phyloP scores from a whole-genome alignment of 2,113 vertebrate species.

The Hoplias malabaricus region DNA sequence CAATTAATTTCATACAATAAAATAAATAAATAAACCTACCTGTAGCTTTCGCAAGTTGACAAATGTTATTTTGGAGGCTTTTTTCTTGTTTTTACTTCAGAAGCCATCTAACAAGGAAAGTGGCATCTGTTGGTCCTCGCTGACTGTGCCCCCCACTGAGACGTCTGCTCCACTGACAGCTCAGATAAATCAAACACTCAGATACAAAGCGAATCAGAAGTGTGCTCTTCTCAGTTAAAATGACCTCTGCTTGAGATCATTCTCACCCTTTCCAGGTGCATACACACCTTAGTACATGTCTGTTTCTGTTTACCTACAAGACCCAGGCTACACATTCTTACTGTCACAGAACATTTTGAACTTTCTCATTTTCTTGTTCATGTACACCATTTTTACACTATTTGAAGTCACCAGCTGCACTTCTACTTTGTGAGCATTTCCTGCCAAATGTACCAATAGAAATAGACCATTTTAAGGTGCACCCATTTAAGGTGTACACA shows the following conservation, averaged over 20 bases:
- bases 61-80: too few species aligned
- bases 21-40: too few species aligned
- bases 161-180: background rate
- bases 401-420: too few species aligned
- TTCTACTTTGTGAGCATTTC: too few species aligned
- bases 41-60: too few species aligned
- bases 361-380: too few species aligned
- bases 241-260: background rate
- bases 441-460: too few species aligned
- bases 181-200: slow-evolving; percentile 1
- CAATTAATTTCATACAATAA: too few species aligned
- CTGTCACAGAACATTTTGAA: too few species aligned
- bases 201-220: slow-evolving; percentile 1
- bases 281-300: background rate
- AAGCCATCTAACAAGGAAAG: slow-evolving; percentile 1
- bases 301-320: background rate
- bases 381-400: too few species aligned
- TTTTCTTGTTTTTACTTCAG: background rate
- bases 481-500: too few species aligned
- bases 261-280: background rate
- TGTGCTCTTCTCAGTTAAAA: background rate
- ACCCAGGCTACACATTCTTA: background rate
- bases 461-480: too few species aligned
- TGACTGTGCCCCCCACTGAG: background rate
- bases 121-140: slow-evolving; percentile 3